Evolutionary conservation across 2,888 invertebrate genomes (phyloP).

Genomic region (Drosophila algonquin): DNA sequence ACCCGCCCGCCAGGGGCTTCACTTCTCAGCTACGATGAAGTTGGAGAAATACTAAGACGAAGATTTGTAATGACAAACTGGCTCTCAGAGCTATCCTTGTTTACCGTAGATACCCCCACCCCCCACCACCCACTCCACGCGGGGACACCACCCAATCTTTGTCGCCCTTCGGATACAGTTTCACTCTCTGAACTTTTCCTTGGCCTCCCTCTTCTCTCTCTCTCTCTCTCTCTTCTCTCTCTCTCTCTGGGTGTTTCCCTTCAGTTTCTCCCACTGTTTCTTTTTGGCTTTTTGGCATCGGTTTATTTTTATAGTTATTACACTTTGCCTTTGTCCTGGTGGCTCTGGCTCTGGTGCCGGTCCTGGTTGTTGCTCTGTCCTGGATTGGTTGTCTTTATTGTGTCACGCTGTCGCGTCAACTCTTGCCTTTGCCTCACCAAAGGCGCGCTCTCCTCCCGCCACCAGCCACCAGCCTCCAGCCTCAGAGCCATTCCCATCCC

Average conservation of each 20-base stretch:
- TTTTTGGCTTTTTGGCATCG: conserved; percentile 27
- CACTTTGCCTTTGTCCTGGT: conserved; percentile 55
- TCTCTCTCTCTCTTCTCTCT: background rate
- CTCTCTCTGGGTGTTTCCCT: conserved; percentile 4
- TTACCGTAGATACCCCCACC: background rate
- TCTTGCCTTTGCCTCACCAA: conserved; percentile 30
- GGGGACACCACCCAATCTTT: no score
- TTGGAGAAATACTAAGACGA: conserved; percentile 32
- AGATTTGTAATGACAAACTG: conserved; percentile 76
- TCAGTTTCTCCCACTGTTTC: background rate
- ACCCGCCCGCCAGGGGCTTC: background rate
- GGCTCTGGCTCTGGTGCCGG: conserved; percentile 13
- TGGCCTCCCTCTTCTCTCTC: background rate
- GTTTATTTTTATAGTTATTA: conserved; percentile 74
- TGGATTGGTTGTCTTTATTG: conserved; percentile 63
- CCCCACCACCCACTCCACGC: conserved; percentile 12
- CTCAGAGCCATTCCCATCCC: background rate
- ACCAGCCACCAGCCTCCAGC: no score
- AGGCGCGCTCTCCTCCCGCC: no score
- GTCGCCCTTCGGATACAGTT: background rate
- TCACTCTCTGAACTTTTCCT: conserved; percentile 1
- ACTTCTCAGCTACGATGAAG: conserved; percentile 10
- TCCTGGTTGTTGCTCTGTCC: conserved; percentile 33
- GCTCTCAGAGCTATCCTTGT: conserved; percentile 35
- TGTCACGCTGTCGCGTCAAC: conserved; percentile 70